These are phyloP conservation scores for Erethizon dorsatum DNA, from an alignment of 2,797 vertebrate species.

Conservation along the genomic window DNA sequence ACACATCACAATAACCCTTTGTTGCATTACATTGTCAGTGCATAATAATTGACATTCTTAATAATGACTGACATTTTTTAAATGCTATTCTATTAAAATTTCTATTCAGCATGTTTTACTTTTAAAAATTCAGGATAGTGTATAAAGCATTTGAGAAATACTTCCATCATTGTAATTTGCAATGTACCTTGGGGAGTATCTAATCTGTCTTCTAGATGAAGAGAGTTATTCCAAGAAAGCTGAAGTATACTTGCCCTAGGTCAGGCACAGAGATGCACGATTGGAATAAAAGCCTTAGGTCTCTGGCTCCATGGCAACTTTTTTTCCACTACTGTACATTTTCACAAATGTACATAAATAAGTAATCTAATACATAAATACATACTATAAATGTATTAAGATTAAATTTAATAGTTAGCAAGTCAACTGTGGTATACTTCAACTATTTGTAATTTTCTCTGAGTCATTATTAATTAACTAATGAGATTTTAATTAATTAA, in stretches of 20 bases:
- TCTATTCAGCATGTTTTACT: conserved; percentile 70
- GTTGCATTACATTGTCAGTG: conserved; percentile 62
- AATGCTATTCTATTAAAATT: conserved; percentile 71
- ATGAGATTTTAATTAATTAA: neutral
- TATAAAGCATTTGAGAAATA: conserved; percentile 70
- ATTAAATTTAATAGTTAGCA: conserved; percentile 27
- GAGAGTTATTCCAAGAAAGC: conserved; percentile 57
- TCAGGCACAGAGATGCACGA: conserved; percentile 44
- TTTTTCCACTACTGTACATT: neutral
- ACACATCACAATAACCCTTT: conserved; percentile 57
- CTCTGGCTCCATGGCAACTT: neutral
- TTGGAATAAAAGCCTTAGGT: conserved; percentile 1
- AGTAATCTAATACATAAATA: conserved; percentile 13
- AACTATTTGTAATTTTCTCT: conserved; percentile 39
- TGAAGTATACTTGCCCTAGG: conserved; percentile 30
- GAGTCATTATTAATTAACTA: conserved; percentile 39
- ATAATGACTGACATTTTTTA: conserved; percentile 83
- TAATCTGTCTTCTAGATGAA: conserved; percentile 61
- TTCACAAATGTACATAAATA: conserved; percentile 17
- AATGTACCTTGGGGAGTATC: conserved; percentile 44
- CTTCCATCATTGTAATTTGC: conserved; percentile 58
- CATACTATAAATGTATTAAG: conserved; percentile 34
- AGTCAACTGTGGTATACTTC: neutral
- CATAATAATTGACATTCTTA: conserved; percentile 74
- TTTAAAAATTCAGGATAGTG: conserved; percentile 48